These are phyloP conservation scores for Prorops nasuta DNA, from an alignment of 1,140 invertebrate genomes.

Conservation along the genomic window DNA sequence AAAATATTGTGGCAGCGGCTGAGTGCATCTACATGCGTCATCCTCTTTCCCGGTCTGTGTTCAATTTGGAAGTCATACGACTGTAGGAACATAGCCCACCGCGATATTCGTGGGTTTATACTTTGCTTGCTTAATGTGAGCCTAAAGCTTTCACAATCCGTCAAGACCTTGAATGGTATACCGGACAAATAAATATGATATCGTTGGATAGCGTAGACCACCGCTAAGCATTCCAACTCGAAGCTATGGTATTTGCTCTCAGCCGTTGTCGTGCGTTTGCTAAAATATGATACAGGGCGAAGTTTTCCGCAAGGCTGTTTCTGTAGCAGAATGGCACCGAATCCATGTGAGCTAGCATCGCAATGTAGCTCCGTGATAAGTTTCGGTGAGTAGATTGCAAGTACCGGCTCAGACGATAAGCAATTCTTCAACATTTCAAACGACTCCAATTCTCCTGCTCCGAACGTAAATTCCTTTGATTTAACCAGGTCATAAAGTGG, in stretches of 20 bases:
- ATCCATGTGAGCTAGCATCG: not conserved
- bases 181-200: not conserved
- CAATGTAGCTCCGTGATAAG: not conserved
- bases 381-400: not conserved
- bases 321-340: not conserved
- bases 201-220: slow-evolving; percentile 17
- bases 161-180: not conserved
- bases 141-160: no score
- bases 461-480: not conserved
- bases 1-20: slow-evolving; percentile 1
- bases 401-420: not conserved
- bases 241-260: slow-evolving; percentile 52
- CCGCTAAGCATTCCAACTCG: slow-evolving; percentile 55
- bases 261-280: slow-evolving; percentile 36
- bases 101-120: slow-evolving; percentile 42
- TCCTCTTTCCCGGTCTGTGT: no score
- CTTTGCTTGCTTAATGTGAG: not conserved
- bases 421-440: not conserved
- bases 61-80: no score
- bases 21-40: slow-evolving; percentile 27
- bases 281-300: slow-evolving; percentile 26
- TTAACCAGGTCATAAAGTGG: not conserved
- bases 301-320: no score
- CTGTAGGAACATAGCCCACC: slow-evolving; percentile 54
- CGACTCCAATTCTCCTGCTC: not conserved